Evolutionary conservation across 2,888 invertebrate species (phyloP).

Genomic region (Acanthopleura granulata): DNA sequence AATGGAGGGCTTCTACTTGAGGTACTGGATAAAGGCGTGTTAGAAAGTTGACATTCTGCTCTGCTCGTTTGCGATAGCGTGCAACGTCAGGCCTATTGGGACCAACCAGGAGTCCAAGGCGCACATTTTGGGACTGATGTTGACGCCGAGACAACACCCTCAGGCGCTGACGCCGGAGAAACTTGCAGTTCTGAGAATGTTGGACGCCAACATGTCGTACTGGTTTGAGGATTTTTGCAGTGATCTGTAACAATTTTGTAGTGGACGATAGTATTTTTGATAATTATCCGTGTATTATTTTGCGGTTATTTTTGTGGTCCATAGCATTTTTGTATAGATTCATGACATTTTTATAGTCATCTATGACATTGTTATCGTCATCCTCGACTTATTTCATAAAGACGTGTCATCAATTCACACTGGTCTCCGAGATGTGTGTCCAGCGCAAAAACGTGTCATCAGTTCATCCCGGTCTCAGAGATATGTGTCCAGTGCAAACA

Average conservation of each 20-base stretch:
- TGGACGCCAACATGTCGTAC: neutral
- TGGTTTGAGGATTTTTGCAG: neutral
- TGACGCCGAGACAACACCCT: slow-evolving; percentile 34
- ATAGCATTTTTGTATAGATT: no score
- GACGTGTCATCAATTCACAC: no score
- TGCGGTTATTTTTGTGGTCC: no score
- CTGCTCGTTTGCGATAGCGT: slow-evolving; percentile 15
- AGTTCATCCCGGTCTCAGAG: no score
- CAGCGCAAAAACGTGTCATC: no score
- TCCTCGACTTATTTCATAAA: no score
- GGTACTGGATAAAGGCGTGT: slow-evolving; percentile 42
- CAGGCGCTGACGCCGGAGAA: slow-evolving; percentile 36
- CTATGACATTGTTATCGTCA: no score
- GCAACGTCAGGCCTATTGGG: slow-evolving; percentile 3
- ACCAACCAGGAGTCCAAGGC: neutral
- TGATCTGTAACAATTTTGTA: neutral
- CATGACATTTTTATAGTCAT: no score
- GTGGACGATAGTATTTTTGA: neutral
- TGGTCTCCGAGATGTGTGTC: no score
- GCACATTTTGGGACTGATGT: slow-evolving; percentile 20
- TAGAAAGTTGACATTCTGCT: slow-evolving; percentile 36
- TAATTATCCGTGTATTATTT: no score
- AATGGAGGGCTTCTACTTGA: slow-evolving; percentile 46
- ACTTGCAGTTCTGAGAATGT: neutral
- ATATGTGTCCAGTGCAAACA: no score